A percentile compares a stretch with the other conserved stretches of the same genome.
These are phyloP conservation scores for Danio kyathit DNA, from an alignment of 2,797 vertebrate species.

Conservation along the genomic window DNA sequence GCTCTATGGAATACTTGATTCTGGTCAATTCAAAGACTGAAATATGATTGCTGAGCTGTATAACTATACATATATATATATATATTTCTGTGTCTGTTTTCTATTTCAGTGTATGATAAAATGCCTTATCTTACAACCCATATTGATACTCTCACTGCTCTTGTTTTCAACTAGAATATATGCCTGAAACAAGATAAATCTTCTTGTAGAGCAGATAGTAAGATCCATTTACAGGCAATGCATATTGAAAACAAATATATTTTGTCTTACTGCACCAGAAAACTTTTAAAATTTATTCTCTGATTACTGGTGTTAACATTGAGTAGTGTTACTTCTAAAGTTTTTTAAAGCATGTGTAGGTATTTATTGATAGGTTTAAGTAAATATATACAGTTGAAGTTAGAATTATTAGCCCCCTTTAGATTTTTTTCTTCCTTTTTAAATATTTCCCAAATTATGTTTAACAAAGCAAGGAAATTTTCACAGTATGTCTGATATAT, in stretches of 20 bases:
- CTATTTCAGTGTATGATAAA: slow-evolving; percentile 1
- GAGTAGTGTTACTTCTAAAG: too few species aligned
- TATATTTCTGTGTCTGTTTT: background rate
- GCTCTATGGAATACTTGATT: background rate
- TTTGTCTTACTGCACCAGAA: background rate
- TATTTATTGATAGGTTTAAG: background rate
- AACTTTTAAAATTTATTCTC: background rate
- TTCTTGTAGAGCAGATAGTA: background rate
- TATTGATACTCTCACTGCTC: background rate
- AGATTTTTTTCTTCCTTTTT: too few species aligned
- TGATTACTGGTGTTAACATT: background rate
- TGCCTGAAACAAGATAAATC: background rate
- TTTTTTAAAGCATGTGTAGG: background rate
- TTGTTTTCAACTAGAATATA: background rate
- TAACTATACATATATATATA: background rate
- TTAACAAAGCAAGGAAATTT: too few species aligned
- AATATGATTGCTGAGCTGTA: background rate
- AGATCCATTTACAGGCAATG: background rate
- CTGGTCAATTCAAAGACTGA: background rate
- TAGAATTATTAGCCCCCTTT: too few species aligned
- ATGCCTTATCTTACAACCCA: background rate
- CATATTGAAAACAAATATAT: background rate
- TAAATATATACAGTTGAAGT: too few species aligned
- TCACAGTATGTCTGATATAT: too few species aligned
- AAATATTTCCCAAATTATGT: too few species aligned